Evolutionary conservation across 2,797 vertebrate species (phyloP).

Genomic region (Alcedo quadribrachys): DNA sequence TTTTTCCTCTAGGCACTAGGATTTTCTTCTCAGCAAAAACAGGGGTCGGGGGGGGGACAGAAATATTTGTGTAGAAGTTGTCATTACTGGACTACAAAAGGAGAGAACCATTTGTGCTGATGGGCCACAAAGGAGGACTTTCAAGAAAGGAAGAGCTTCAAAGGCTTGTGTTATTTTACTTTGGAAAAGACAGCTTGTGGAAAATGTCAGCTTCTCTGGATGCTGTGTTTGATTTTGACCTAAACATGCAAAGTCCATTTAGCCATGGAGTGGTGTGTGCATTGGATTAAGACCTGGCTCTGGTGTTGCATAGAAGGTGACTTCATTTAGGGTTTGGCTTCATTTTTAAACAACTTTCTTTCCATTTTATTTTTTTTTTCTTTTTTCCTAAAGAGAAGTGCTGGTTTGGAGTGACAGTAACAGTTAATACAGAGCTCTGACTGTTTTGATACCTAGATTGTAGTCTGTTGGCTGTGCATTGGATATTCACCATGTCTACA

Average conservation of each 20-base stretch:
- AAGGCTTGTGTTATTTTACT: background rate
- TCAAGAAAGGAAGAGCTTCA: background rate
- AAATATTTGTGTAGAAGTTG: background rate
- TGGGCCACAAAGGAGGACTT: background rate
- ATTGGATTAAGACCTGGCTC: background rate
- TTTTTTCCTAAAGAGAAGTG: background rate
- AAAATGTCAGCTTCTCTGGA: background rate
- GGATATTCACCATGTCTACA: background rate
- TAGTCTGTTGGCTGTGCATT: fast-evolving
- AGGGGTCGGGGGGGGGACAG: too few relatives aligned
- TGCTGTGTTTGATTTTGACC: background rate
- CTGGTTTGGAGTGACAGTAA: background rate
- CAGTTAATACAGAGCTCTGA: background rate
- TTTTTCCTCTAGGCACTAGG: fast-evolving
- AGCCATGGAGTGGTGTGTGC: background rate
- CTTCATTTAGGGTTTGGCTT: background rate
- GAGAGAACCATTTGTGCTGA: background rate
- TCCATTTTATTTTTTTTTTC: background rate
- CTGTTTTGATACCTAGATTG: background rate
- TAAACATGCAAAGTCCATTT: background rate
- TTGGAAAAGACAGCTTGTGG: background rate
- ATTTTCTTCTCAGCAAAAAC: background rate
- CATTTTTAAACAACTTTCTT: too few relatives aligned
- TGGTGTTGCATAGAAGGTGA: background rate
- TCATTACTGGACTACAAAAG: background rate